Evolutionary conservation across 2,113 vertebrate species (phyloP).

Genomic region (Rallus limicola): DNA sequence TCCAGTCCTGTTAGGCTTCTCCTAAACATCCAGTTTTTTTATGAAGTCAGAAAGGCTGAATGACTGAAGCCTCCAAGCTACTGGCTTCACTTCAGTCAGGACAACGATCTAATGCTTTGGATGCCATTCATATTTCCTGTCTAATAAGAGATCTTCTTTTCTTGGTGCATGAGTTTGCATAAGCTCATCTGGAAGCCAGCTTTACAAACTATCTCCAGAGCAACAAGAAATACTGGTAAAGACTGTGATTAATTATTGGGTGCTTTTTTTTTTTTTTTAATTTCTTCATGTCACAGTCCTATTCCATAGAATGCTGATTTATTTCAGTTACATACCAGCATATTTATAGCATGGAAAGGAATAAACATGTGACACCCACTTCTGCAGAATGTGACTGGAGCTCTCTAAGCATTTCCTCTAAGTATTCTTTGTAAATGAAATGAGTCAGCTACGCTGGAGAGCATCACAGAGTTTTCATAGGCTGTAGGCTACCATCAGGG

Average conservation of each 20-base stretch:
- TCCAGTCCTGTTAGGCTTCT: not conserved
- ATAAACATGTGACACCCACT: not conserved
- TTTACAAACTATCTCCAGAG: not conserved
- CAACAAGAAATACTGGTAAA: not conserved
- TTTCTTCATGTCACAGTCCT: not conserved
- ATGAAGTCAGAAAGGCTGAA: not conserved
- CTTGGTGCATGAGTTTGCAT: not conserved
- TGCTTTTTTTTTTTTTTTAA: not conserved
- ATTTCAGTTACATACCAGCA: not conserved
- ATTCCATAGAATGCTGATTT: not conserved
- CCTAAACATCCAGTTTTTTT: not conserved
- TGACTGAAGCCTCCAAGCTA: not conserved
- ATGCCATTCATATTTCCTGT: not conserved
- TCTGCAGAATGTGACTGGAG: conserved; percentile 24
- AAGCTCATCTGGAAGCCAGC: not conserved
- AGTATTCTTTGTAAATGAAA: conserved; percentile 35
- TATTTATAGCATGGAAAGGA: not conserved
- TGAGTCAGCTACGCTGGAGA: conserved; percentile 33
- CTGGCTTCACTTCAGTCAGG: not conserved
- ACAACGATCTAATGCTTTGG: not conserved
- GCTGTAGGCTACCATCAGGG: not conserved
- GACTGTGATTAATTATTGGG: not conserved
- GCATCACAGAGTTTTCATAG: not conserved
- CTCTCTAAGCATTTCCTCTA: conserved; percentile 35
- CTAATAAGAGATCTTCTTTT: not conserved